Conservation (phyloP, 1,140 invertebrate genomes). For the Leptinotarsa defecta region DNA sequence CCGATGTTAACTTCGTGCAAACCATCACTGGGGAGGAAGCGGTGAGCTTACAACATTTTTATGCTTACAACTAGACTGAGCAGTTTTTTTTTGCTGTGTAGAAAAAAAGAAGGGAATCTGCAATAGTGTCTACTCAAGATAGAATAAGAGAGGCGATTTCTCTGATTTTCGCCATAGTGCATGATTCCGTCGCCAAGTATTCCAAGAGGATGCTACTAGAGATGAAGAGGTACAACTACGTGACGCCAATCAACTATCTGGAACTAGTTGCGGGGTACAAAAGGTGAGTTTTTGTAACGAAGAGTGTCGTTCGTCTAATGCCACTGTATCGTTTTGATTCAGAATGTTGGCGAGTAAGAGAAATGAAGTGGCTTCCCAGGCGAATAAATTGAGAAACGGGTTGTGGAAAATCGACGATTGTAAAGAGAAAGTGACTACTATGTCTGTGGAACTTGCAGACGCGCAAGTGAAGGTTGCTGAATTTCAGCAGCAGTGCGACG, state of each 20-base stretch:
- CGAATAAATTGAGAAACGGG: conserved; percentile 76
- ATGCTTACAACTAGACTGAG: too few relatives aligned
- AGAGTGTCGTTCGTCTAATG: background rate
- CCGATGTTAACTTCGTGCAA: conserved; percentile 67
- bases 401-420: conserved; percentile 80
- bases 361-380: conserved; percentile 67
- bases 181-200: conserved; percentile 73
- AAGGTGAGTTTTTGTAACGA: conserved; percentile 60
- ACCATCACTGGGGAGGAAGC: conserved; percentile 65
- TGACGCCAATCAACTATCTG: conserved; percentile 83
- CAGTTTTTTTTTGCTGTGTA: conserved; percentile 1
- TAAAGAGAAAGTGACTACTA: conserved; percentile 73
- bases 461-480: conserved; percentile 75
- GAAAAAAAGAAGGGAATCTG: conserved; percentile 41
- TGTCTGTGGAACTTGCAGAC: conserved; percentile 77
- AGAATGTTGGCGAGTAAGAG: conserved; percentile 77
- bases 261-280: conserved; percentile 83
- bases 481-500: conserved; percentile 76
- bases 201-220: conserved; percentile 73
- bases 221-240: conserved; percentile 82
- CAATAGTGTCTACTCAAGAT: conserved; percentile 64
- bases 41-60: conserved; percentile 40
- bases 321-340: conserved; percentile 22
- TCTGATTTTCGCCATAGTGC: conserved; percentile 76
- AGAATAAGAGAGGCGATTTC: conserved; percentile 66